Percentiles rank a stretch among this genome's conserved stretches.
phyloP scores from a whole-genome alignment of 2,888 invertebrate species.

The Dexiosoma caninum region DNA sequence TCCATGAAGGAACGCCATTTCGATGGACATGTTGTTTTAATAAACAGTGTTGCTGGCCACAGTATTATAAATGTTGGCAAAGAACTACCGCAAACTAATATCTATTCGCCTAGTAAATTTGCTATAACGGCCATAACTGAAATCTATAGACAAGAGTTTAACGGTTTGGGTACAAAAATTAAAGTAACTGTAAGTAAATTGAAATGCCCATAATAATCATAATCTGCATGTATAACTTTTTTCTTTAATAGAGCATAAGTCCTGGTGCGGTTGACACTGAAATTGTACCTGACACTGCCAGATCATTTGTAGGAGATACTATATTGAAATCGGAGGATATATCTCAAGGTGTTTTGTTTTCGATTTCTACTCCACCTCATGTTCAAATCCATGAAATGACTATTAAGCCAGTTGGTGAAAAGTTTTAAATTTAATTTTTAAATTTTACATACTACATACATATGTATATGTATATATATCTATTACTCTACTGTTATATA shows the following conservation, averaged over 20 bases:
- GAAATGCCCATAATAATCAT: no score
- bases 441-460: not conserved
- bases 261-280: conserved; percentile 72
- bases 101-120: conserved; percentile 70
- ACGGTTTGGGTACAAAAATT: conserved; percentile 63
- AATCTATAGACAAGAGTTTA: conserved; percentile 71
- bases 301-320: conserved; percentile 14
- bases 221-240: not conserved
- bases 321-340: conserved; percentile 67
- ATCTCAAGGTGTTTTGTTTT: conserved; percentile 48
- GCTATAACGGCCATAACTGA: conserved; percentile 72
- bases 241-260: conserved; percentile 20
- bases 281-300: conserved; percentile 66
- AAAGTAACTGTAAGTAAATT: conserved; percentile 65
- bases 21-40: conserved; percentile 77
- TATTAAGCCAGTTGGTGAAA: conserved; percentile 71
- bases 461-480: not conserved
- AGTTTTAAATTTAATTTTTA: conserved; percentile 58
- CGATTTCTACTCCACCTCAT: conserved; percentile 55
- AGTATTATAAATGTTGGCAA: not conserved
- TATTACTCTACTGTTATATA: no score
- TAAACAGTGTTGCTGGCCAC: conserved; percentile 73
- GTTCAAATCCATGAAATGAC: conserved; percentile 64
- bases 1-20: conserved; percentile 76
- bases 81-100: conserved; percentile 20